Percentiles rank a stretch among this genome's conserved stretches.
These are phyloP conservation scores for Clostera curtula DNA, from an alignment of 2,888 invertebrate genomes.

Conservation along the genomic window DNA sequence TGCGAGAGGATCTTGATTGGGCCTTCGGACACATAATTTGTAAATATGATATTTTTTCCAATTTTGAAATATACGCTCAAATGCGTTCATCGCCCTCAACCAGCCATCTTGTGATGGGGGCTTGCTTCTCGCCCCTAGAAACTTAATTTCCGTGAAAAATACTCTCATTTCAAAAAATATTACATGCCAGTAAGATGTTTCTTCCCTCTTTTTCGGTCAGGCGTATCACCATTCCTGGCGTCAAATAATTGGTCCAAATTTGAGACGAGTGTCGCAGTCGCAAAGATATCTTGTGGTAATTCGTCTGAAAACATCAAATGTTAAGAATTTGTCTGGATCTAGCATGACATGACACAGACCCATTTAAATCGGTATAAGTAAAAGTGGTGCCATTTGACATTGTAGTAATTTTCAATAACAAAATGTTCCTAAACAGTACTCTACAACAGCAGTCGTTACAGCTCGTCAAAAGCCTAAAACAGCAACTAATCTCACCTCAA, in stretches of 20 bases:
- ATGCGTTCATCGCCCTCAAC: slow-evolving; percentile 5
- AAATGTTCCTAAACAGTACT: too few species aligned
- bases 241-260: slow-evolving; percentile 5
- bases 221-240: slow-evolving; percentile 4
- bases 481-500: too few species aligned
- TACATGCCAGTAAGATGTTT: slow-evolving; percentile 4
- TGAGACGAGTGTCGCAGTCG: slow-evolving; percentile 2
- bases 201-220: slow-evolving; percentile 5
- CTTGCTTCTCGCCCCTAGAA: slow-evolving; percentile 5
- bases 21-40: slow-evolving; percentile 2
- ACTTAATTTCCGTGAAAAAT: slow-evolving; percentile 7
- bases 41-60: too few species aligned
- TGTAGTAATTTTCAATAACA: too few species aligned
- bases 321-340: too few species aligned
- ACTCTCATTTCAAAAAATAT: slow-evolving; percentile 2
- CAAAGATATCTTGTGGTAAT: slow-evolving; percentile 1
- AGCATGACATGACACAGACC: too few species aligned
- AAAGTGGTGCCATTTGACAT: too few species aligned
- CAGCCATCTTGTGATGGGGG: slow-evolving; percentile 5
- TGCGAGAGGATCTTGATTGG: slow-evolving; percentile 7
- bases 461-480: too few species aligned
- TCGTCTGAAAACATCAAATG: too few species aligned
- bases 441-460: too few species aligned
- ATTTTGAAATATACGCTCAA: too few species aligned
- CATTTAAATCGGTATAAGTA: too few species aligned